Evolutionary conservation across 2,113 vertebrate species (phyloP), one percentile per base, ranked within the genome.

Genomic region (Mustela nigripes): DNA sequence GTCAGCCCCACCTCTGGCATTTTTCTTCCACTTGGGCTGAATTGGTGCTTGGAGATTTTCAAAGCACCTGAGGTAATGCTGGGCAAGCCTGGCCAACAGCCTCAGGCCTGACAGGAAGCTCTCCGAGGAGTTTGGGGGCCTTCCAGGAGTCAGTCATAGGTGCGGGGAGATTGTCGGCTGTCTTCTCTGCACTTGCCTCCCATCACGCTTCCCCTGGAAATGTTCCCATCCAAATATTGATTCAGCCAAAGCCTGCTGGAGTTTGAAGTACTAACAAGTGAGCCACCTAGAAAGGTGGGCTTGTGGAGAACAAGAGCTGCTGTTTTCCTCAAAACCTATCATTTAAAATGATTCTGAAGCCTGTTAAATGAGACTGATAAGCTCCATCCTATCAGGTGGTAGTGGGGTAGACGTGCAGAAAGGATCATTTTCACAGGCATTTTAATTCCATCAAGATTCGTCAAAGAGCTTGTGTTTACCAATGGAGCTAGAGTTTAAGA

Each of bases 361-460:
- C 89, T 96, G 91, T 65, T 5, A 1, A 63, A 78, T 92, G 94
- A 80, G 88, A 73, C 56, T 36, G 42, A 81, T 91, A 36, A 56
- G n/a, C 33, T 48, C 28, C 94, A 18, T 95, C 90, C 96, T 69
- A 76, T 89, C 42, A 74, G 81, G 31, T 26, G 81, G 31, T 4
- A 80, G 65, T 58, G 76, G 92, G 82, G 21, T 53, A 95, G 89
- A 83, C 14, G 0, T 42, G 36, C 67, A 63, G 28, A 89, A 95
- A 24, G 28, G 85, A 15, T 94, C 42, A 0, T 89, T 95, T 95
- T 97, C 93, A 69, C 24, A 11, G 81, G 58, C 63, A 69, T 14
- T 84, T 95, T 85, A 89, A 95, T 82, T 97, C 91, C 86, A 24
- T 71, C 89, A 80, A 92, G 82, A 92, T 84, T 95, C 94, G 81